Evolutionary conservation across 2,888 invertebrate species (phyloP), one percentile per base, ranked within the genome.

Genomic region (Callyntrura guangdongensis): DNA sequence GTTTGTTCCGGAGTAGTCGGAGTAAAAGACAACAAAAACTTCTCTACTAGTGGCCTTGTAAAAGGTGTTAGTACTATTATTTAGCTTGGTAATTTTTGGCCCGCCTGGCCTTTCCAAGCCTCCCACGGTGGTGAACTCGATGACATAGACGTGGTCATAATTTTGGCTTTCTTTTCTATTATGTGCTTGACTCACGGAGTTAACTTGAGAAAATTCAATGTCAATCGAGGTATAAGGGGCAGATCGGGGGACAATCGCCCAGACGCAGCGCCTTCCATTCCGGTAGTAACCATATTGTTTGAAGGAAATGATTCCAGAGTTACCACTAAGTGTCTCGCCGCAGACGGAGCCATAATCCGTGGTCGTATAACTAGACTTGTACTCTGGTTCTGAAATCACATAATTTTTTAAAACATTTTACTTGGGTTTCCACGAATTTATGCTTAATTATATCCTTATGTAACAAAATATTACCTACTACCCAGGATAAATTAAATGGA

Each of bases 41-140:
- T 77, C 77, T 77, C 49, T 77, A 27, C 77, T 77, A 14, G n/a
- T 47, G 1, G 49, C 49, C 1, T 45, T 49, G 17, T 49, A 77
- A 9, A n/a, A n/a, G n/a, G 25, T 27, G 6, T 5, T 27, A 12
- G 2, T 77, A 22, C 12, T 47, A 17, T 20, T n/a, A 11, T 17
- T 49, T 27, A 77, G n/a, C 3, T 11, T 77, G 4, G 47, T 77
- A 2, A 77, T 17, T 47, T 77, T 77, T 1, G 77, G 77, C 1
- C 77, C 77, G 9, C 4, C 6, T 1, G 9, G 17, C 11, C 47
- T 20, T 49, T 49, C 47, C 9, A n/a, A 45, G 14, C 77, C 77
- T 1, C 47, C 22, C 1, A 22, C 20, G n/a, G 9, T 22, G 6
- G 77, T 77, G 47, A 77, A 25, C 49, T 77, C 77, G 22, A 77